Conservation (phyloP, 1,140 invertebrate genomes). For the Araneus ventricosus region DNA sequence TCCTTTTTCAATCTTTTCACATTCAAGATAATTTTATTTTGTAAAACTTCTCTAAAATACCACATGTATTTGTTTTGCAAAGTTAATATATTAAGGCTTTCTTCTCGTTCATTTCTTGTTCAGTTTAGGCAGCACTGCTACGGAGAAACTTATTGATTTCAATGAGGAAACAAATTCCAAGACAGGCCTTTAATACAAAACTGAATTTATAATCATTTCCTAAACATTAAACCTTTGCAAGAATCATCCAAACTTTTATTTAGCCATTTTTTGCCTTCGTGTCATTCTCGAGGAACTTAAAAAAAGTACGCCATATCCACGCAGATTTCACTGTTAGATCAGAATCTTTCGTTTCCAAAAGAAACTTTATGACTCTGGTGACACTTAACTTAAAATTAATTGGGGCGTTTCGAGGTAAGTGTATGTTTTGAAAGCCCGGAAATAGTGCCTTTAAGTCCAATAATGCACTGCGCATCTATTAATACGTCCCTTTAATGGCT, state of each 20-base stretch:
- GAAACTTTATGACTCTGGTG: slow-evolving; percentile 65
- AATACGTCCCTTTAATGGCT: slow-evolving; percentile 57
- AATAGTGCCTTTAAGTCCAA: slow-evolving; percentile 55
- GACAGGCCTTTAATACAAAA: no score
- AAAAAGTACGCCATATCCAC: slow-evolving; percentile 2
- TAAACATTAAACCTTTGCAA: neutral
- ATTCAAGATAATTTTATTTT: no score
- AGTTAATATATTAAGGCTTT: no score
- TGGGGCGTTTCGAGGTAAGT: slow-evolving; percentile 66
- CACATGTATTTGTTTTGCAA: no score
- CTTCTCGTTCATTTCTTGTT: no score
- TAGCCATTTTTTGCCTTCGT: neutral
- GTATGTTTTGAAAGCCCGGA: slow-evolving; percentile 64
- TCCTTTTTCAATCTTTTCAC: no score
- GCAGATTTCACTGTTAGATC: slow-evolving; percentile 46
- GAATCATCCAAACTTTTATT: neutral
- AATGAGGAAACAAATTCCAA: no score
- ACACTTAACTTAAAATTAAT: slow-evolving; percentile 74
- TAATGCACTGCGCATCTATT: slow-evolving; percentile 68
- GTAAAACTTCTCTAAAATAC: no score
- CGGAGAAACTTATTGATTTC: no score
- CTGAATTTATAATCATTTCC: neutral
- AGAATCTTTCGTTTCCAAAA: slow-evolving; percentile 58
- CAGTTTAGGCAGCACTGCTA: no score
- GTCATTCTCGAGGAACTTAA: neutral